phyloP scores from a whole-genome alignment of 1,140 invertebrate genomes.

The Bombus pascuorum region DNA sequence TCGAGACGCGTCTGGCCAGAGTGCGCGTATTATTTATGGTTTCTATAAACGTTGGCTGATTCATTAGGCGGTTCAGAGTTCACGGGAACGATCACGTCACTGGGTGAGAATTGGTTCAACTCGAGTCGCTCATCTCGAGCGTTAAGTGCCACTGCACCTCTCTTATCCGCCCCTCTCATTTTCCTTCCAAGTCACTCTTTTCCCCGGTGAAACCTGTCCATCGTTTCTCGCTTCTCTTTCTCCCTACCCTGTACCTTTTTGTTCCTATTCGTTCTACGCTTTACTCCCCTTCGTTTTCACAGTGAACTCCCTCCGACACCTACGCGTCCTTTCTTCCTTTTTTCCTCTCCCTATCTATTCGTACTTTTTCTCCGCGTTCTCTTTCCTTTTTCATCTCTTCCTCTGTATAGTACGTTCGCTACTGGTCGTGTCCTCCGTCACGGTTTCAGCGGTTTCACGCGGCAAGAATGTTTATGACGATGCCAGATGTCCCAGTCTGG shows the following conservation, averaged over 20 bases:
- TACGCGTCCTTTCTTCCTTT: conserved; percentile 22
- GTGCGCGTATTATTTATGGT: conserved; percentile 40
- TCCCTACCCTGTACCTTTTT: not conserved
- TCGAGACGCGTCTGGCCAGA: not conserved
- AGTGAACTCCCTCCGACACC: conserved; percentile 21
- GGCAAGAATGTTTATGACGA: conserved; percentile 58
- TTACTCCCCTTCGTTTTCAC: conserved; percentile 42
- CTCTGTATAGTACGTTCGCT: not conserved
- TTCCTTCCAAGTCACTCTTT: conserved; percentile 21
- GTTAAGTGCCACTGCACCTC: conserved; percentile 51
- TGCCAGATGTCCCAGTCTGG: conserved; percentile 63
- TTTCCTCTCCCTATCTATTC: conserved; percentile 3
- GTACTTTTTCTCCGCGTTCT: conserved; percentile 10
- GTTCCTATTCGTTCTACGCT: conserved; percentile 26
- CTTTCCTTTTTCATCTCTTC: not conserved
- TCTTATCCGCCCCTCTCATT: conserved; percentile 34
- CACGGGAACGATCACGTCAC: conserved; percentile 64
- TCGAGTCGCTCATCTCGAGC: conserved; percentile 46
- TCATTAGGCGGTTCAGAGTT: conserved; percentile 60
- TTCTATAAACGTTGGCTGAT: conserved; percentile 65
- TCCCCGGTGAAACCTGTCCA: not conserved
- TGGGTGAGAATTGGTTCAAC: conserved; percentile 66
- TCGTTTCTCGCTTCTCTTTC: not conserved
- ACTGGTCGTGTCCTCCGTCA: not conserved
- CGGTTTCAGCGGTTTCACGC: conserved; percentile 51